Base-by-base conservation (phyloP, 2,797 vertebrate species). In the Echeneis naucrates region DNA sequence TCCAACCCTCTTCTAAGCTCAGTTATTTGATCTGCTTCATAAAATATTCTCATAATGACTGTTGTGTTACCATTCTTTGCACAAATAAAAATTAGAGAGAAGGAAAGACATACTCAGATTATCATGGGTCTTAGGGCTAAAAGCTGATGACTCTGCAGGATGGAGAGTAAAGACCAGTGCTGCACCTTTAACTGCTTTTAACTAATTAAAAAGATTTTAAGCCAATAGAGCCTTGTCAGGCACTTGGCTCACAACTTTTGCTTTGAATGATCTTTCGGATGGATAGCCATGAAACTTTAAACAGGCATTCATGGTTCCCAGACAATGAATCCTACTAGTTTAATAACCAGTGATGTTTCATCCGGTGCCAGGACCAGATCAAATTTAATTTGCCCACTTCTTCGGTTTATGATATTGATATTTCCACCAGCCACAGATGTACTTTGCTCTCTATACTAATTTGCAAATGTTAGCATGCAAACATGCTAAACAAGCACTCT, bases 121-220 rank as follows among this genome's bases (percentile, higher is more conserved):
- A 82, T 87, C 80, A 76, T 54, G 16, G 75, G 63, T 80, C 75
- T 55, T 33, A 67, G 33, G 21, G 24, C 30, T 75, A 9, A 53
- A 57, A 27, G 7, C 16, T 59, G 70, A 66, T 69, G 60, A 79
- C 33, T 78, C 32, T 63, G 64, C 74, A 68, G 45, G 8, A 0
- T 51, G 76, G 54, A 59, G 55, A 75, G 56, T 21, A 16, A 44
- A 78, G 53, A 45, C 35, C 19, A 24, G 23, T 56, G 11, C 33
- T 17, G 23, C 66, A 27, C 1, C 2, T 66, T 76, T 35, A 64
- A 75, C 51, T 59, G 23, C 14, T 9, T 16, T 12, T 30, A 30
- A 30, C 30, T 30, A 3, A 30, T 3, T 6, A 3, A 30, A 30
- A 30, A 30, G 3, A 30, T 30, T 53, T 56, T 27, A 56, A 56